Base-by-base conservation (phyloP, 2,113 vertebrate genomes). In the Albula goreensis region DNA sequence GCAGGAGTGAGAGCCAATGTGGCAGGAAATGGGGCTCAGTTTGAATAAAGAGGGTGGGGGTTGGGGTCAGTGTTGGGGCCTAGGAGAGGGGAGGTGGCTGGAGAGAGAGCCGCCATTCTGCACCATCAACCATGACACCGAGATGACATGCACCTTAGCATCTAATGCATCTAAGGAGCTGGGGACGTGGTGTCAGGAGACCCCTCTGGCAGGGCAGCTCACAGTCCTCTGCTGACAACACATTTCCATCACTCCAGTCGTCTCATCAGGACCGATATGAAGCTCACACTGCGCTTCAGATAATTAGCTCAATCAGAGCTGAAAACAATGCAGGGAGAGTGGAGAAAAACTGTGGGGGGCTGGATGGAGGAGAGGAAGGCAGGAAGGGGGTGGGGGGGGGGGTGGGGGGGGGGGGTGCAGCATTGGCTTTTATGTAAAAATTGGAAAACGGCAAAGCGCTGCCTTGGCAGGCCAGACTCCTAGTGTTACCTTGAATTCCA, bases 401-500 rank as follows among this genome's bases (percentile, higher is more conserved):
- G 56, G 63, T 70, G 48, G 22, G 8, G 50, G 22, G 19, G 3
- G 9, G 52, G 49, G 56, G 74, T n/a, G 56, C 25, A 53, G 7
- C 63, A 25, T 56, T 49, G 22, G 60, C n/a, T 57, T 83, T 31
- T 19, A 41, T 9, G 48, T 19, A 5, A 74, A 74, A 50, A 79
- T 48, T 57, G 6, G 15, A 78, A 41, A 48, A 17, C 52, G 22
- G 49, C 80, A 50, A 12, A 41, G 51, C 22, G 74, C 86, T 89
- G 81, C 85, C 74, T 89, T 86, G 84, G 83, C 85, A 86, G 31
- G 85, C 50, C 25, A 15, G 81, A 80, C 89, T 89, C 81, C 83
- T 85, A 87, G 15, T 48, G 85, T 88, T 88, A 88, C 85, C 11
- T 50, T 86, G 84, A 85, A 90, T 90, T 89, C 87, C 86, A 86